These are phyloP conservation scores for Parasteatoda lunata DNA, from an alignment of 2,888 invertebrate genomes.

Conservation along the genomic window DNA sequence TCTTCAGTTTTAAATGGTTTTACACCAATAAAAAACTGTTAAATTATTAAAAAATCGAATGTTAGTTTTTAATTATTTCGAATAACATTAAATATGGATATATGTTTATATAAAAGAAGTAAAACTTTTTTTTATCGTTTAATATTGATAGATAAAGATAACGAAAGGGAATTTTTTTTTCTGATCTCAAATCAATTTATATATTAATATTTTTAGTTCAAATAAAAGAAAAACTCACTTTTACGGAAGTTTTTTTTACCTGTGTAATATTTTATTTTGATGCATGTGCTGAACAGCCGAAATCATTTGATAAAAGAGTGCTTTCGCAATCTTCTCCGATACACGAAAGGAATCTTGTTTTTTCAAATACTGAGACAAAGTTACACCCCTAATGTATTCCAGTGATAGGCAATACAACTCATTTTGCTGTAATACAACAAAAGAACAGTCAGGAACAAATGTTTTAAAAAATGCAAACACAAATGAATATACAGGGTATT, in stretches of 20 bases:
- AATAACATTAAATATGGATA: no score
- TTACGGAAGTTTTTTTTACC: conserved; percentile 75
- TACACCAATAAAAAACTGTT: no score
- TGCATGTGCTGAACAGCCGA: conserved; percentile 83
- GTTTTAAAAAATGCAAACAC: no score
- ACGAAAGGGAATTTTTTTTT: background rate
- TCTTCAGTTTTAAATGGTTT: no score
- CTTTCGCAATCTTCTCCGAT: conserved; percentile 78
- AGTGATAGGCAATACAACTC: conserved; percentile 83
- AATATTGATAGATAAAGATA: background rate
- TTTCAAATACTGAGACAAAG: conserved; percentile 81
- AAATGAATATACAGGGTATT: no score
- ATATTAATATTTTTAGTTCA: background rate
- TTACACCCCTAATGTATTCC: conserved; percentile 83
- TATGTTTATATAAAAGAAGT: no score
- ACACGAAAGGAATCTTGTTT: conserved; percentile 78
- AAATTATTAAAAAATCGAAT: no score
- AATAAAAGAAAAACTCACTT: background rate
- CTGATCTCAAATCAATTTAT: background rate
- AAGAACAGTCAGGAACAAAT: no score
- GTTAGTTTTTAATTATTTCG: no score
- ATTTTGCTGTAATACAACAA: conserved; percentile 77
- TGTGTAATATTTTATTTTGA: conserved; percentile 81
- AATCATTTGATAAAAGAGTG: conserved; percentile 80
- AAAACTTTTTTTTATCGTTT: no score